phyloP scores from a whole-genome alignment of 1,140 invertebrate species.

The Leptinotarsa texana region DNA sequence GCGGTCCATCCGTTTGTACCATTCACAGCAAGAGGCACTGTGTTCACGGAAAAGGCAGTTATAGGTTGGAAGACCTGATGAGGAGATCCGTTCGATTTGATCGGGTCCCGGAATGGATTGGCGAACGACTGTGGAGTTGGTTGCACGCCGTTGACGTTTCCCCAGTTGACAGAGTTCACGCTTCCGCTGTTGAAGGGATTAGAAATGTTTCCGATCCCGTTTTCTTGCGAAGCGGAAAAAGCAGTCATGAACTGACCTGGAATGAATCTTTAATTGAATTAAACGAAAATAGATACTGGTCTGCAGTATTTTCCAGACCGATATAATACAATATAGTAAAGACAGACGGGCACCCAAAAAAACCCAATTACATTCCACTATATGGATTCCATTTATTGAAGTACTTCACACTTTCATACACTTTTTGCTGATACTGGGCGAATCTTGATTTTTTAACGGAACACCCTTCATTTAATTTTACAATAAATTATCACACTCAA shows the following conservation, averaged over 20 bases:
- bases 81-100: slow-evolving; percentile 44
- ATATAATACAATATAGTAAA: too few species aligned
- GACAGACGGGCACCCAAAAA: too few species aligned
- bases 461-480: too few species aligned
- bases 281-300: too few species aligned
- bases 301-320: too few species aligned
- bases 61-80: slow-evolving; percentile 43
- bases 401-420: too few species aligned
- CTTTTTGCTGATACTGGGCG: too few species aligned
- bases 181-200: slow-evolving; percentile 36
- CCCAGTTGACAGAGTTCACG: slow-evolving; percentile 26
- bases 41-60: slow-evolving; percentile 33
- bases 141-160: slow-evolving; percentile 26
- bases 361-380: too few species aligned
- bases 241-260: slow-evolving; percentile 51
- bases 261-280: slow-evolving; percentile 13
- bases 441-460: too few species aligned
- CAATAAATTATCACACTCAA: too few species aligned
- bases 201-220: slow-evolving; percentile 34
- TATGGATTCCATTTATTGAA: too few species aligned
- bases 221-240: slow-evolving; percentile 40
- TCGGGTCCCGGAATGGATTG: slow-evolving; percentile 44
- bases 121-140: slow-evolving; percentile 33
- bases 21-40: slow-evolving; percentile 36
- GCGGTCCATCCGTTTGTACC: slow-evolving; percentile 44